These are phyloP conservation scores for Acleris holmiana DNA, from an alignment of 2,888 invertebrate species.

Conservation along the genomic window DNA sequence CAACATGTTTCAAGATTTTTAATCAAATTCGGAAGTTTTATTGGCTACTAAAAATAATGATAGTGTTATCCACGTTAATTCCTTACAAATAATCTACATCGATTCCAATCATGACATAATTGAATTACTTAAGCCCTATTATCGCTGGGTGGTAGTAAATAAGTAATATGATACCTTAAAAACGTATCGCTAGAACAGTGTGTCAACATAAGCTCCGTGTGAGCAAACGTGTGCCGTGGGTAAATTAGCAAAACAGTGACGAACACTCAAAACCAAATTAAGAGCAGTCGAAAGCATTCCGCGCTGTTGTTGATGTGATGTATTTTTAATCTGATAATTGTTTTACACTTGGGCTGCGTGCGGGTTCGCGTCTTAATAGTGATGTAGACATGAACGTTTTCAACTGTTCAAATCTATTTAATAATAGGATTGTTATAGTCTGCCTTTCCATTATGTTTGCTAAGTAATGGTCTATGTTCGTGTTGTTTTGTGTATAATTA, in stretches of 20 bases:
- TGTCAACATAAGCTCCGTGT: conserved; percentile 54
- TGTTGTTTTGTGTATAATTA: no score
- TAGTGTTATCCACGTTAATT: no score
- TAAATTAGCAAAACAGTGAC: conserved; percentile 58
- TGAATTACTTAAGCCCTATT: no score
- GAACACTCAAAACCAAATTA: conserved; percentile 58
- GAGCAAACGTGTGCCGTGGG: conserved; percentile 52
- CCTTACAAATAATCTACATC: no score
- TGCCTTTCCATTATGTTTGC: no score
- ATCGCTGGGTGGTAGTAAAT: neutral
- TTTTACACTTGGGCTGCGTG: conserved; percentile 15
- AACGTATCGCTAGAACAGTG: conserved; percentile 33
- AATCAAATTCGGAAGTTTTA: no score
- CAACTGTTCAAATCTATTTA: no score
- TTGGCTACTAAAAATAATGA: no score
- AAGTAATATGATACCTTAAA: neutral
- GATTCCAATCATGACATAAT: no score
- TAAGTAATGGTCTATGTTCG: no score
- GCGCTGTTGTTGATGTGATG: conserved; percentile 52
- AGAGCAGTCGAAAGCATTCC: conserved; percentile 52
- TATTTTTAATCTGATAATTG: conserved; percentile 54
- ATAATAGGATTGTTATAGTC: no score
- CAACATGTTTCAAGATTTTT: no score
- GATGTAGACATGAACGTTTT: neutral
- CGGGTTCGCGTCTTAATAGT: conserved; percentile 3